Evolutionary conservation across 2,113 vertebrate species (phyloP).

Genomic region (Chaenogobius annularis): DNA sequence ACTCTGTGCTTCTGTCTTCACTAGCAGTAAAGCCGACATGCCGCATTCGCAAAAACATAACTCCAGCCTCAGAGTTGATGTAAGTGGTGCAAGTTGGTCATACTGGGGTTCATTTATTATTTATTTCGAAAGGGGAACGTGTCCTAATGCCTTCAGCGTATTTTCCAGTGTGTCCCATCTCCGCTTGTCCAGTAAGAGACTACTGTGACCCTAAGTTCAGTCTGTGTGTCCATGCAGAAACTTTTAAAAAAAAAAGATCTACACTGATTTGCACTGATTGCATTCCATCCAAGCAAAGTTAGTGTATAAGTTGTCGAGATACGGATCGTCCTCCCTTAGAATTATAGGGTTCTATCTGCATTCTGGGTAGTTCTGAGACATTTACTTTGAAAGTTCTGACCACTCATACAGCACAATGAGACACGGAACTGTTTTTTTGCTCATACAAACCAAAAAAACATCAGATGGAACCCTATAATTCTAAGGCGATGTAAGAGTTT

Average conservation of each 20-base stretch:
- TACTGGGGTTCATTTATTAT: not conserved
- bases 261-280: too few species aligned
- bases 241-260: too few species aligned
- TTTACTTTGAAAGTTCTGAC: too few species aligned
- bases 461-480: too few species aligned
- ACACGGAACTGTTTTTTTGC: not conserved
- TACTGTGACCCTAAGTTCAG: not conserved
- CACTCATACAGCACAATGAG: too few species aligned
- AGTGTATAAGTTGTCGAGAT: too few species aligned
- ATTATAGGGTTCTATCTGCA: not conserved
- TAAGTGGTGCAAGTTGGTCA: not conserved
- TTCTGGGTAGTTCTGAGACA: not conserved
- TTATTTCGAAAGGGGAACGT: not conserved
- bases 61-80: conserved; percentile 39
- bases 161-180: conserved; percentile 23
- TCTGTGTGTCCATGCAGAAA: too few species aligned
- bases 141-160: not conserved
- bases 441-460: not conserved
- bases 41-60: conserved; percentile 49
- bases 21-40: conserved; percentile 27
- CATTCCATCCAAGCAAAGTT: too few species aligned
- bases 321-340: too few species aligned
- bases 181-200: conserved; percentile 42
- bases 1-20: conserved; percentile 26
- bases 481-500: too few species aligned